Conservation (phyloP, 2,113 vertebrate species). For the Bostrychus sinensis region DNA sequence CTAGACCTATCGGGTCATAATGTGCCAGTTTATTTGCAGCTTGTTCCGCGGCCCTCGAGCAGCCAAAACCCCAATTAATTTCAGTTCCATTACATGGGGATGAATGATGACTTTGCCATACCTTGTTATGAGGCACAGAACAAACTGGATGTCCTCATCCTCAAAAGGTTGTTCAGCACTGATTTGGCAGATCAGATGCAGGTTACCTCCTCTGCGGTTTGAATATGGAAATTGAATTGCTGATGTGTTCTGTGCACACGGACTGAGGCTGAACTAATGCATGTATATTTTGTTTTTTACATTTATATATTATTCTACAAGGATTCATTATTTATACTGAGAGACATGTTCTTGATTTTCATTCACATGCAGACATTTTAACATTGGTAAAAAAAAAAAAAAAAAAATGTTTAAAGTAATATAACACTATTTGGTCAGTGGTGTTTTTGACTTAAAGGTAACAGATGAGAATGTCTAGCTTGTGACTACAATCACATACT, state of each 20-base stretch:
- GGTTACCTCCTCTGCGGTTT: slow-evolving; percentile 8
- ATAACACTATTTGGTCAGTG: no score
- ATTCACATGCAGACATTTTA: background rate
- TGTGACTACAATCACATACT: no score
- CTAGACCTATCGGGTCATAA: slow-evolving; percentile 1
- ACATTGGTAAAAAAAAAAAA: no score
- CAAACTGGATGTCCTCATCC: slow-evolving; percentile 5
- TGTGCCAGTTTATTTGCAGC: slow-evolving; percentile 7
- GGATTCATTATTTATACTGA: background rate
- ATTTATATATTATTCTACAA: background rate
- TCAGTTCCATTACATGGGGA: background rate
- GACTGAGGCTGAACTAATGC: background rate
- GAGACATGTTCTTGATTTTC: background rate
- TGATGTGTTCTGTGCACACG: background rate
- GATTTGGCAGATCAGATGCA: slow-evolving; percentile 5
- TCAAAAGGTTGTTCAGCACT: slow-evolving; percentile 1
- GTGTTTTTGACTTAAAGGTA: no score
- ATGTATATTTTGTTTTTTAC: background rate
- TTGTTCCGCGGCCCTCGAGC: slow-evolving; percentile 3
- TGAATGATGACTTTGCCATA: slow-evolving; percentile 8
- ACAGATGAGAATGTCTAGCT: no score
- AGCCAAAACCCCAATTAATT: slow-evolving; percentile 10
- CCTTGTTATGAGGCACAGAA: background rate
- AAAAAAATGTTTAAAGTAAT: no score
- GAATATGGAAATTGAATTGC: slow-evolving; percentile 2